phyloP scores from a whole-genome alignment of 35 echinoderm and acorn worm genomes.

The Heliocidaris tuberculata region DNA sequence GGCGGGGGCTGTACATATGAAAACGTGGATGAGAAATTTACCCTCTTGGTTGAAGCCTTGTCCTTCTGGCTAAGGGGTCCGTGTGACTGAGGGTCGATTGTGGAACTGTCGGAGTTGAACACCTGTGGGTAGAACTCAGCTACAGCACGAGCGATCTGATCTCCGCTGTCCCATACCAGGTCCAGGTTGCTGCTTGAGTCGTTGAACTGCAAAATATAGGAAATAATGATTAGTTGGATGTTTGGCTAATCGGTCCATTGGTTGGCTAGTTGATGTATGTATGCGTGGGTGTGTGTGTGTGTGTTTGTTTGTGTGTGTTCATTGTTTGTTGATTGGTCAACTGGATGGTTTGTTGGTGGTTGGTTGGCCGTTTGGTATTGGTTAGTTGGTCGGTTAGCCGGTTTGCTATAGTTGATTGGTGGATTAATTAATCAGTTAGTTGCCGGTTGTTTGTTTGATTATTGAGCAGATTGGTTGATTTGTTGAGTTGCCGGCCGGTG shows the following conservation, averaged over 20 bases:
- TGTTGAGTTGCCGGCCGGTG: too few relatives aligned
- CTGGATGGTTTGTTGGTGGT: too few relatives aligned
- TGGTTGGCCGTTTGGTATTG: too few relatives aligned
- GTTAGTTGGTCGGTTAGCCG: too few relatives aligned
- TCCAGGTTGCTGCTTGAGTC: not conserved
- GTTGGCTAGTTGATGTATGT: not conserved
- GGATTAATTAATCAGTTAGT: too few relatives aligned
- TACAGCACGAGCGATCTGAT: not conserved
- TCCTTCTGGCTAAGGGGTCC: not conserved
- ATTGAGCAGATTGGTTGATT: too few relatives aligned
- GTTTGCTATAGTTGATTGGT: too few relatives aligned
- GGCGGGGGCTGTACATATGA: not conserved
- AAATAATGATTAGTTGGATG: not conserved
- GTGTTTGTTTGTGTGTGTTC: too few relatives aligned
- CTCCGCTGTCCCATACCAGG: conserved; percentile 1
- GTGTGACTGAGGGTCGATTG: not conserved
- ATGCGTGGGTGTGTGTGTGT: too few relatives aligned
- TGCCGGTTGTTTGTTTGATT: too few relatives aligned
- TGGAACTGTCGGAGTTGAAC: not conserved
- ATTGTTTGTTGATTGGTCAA: too few relatives aligned
- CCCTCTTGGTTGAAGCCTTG: not conserved
- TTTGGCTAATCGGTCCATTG: not conserved
- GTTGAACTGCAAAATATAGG: not conserved
- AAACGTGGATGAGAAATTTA: not conserved
- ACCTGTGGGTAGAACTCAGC: not conserved